phyloP scores from a whole-genome alignment of 2,113 vertebrate species.

The Galemys pyrenaicus region DNA sequence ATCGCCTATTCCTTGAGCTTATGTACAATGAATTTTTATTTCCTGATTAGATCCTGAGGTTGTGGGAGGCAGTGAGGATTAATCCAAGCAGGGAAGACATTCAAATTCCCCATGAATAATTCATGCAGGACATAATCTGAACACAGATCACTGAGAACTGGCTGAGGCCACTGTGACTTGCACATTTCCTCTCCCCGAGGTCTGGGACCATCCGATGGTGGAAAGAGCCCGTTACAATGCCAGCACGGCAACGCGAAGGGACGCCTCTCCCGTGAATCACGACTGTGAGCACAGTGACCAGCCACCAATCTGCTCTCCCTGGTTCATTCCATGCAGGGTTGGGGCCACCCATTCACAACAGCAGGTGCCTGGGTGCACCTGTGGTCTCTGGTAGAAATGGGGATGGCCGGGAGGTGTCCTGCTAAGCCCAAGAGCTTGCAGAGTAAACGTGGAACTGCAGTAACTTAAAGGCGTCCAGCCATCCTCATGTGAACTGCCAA shows the following conservation, averaged over 20 bases:
- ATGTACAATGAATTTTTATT: neutral
- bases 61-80: neutral
- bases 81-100: neutral
- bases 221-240: neutral
- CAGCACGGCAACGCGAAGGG: neutral
- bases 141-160: neutral
- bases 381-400: too few relatives aligned
- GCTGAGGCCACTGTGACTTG: rapidly evolving
- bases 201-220: neutral
- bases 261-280: neutral
- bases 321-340: neutral
- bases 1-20: neutral
- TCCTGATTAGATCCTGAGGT: neutral
- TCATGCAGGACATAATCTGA: neutral
- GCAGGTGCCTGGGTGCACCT: slow-evolving; percentile 16
- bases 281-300: neutral
- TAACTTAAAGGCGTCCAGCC: neutral
- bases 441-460: rapidly evolving
- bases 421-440: rapidly evolving
- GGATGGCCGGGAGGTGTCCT: rapidly evolving
- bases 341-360: slow-evolving; percentile 30
- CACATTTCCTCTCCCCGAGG: neutral
- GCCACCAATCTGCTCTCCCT: neutral
- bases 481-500: rapidly evolving
- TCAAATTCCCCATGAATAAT: neutral